These are phyloP conservation scores for Schizaphis graminum DNA, from an alignment of 2,888 invertebrate genomes.

Conservation along the genomic window DNA sequence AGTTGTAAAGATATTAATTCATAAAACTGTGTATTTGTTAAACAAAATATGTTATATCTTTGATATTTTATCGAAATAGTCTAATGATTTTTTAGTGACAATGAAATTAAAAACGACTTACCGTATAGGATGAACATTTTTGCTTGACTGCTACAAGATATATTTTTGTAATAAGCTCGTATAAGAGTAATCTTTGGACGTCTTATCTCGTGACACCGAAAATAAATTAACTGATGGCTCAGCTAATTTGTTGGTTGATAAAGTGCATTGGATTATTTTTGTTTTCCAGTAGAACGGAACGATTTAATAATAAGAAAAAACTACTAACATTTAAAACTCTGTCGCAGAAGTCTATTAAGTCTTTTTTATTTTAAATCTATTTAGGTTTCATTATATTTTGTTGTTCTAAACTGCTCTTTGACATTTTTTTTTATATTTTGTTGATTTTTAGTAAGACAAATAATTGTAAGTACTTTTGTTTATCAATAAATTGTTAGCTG, in stretches of 20 bases:
- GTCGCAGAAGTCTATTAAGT: neutral
- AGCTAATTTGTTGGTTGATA: constrained; percentile 24
- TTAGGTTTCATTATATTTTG: neutral
- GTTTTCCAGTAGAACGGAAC: neutral
- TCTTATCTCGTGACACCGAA: neutral
- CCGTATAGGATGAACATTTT: neutral
- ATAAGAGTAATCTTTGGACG: constrained; percentile 15
- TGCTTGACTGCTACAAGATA: neutral
- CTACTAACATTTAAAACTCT: neutral
- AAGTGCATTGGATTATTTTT: constrained; percentile 2
- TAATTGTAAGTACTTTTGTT: neutral
- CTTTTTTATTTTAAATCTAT: neutral
- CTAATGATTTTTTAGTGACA: neutral
- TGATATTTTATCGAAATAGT: neutral
- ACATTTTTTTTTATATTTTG: neutral
- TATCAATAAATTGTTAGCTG: neutral
- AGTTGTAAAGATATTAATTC: neutral
- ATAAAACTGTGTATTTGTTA: neutral
- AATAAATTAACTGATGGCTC: constrained; percentile 31
- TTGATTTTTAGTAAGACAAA: neutral
- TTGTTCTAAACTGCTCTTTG: neutral
- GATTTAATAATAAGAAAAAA: neutral
- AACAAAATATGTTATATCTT: neutral
- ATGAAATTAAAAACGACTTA: neutral
- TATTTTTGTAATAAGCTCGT: constrained; percentile 29